Evolutionary conservation across 2,888 invertebrate species (phyloP).

Genomic region (Catotricha subobsoleta): DNA sequence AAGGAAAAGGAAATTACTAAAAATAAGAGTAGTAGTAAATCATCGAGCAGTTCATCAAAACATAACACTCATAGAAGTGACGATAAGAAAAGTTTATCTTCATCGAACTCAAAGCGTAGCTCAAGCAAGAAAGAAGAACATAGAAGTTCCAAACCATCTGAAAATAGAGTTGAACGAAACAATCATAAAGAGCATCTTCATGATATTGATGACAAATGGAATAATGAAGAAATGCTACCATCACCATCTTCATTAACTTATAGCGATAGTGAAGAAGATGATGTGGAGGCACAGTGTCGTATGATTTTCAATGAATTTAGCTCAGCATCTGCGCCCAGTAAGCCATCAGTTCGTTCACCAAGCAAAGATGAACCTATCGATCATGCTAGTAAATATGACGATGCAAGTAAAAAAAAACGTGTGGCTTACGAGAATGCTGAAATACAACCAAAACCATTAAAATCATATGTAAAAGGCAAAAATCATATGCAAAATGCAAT

Average conservation of each 20-base stretch:
- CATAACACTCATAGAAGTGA: not conserved
- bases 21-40: constrained; percentile 6
- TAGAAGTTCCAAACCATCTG: constrained; percentile 13
- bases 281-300: constrained; percentile 65
- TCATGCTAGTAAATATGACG: constrained; percentile 17
- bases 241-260: constrained; percentile 15
- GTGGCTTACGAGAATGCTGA: constrained; percentile 51
- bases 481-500: constrained; percentile 39
- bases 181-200: constrained; percentile 16
- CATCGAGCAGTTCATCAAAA: constrained; percentile 1
- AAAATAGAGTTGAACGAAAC: constrained; percentile 14
- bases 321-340: constrained; percentile 18
- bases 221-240: constrained; percentile 21
- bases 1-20: not conserved
- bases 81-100: constrained; percentile 7
- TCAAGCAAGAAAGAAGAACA: not conserved
- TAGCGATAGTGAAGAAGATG: constrained; percentile 36
- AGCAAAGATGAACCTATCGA: constrained; percentile 20
- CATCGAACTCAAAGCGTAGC: constrained; percentile 3
- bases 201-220: constrained; percentile 13
- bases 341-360: constrained; percentile 16
- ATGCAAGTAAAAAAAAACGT: constrained; percentile 39
- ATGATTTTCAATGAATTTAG: constrained; percentile 71
- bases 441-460: constrained; percentile 20
- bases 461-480: constrained; percentile 28